Percentiles rank a stretch among this genome's conserved stretches.
These are phyloP conservation scores for Ceramica pisi DNA, from an alignment of 2,888 invertebrate species.

Conservation along the genomic window DNA sequence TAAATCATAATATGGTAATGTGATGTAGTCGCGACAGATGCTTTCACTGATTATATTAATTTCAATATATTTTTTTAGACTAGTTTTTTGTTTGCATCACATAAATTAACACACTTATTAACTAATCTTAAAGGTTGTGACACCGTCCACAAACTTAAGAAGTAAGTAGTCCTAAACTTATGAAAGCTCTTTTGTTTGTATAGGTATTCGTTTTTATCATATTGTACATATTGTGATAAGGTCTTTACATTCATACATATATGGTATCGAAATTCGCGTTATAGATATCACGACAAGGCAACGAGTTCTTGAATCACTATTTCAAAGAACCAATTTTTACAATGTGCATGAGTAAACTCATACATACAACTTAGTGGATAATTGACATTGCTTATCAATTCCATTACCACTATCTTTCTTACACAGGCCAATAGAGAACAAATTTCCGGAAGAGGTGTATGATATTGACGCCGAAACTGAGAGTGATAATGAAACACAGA, in stretches of 20 bases:
- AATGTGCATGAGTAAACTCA: conserved; percentile 29
- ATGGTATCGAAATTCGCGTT: conserved; percentile 13
- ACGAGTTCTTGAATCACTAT: conserved; percentile 33
- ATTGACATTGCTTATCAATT: conserved; percentile 47
- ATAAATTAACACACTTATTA: conserved; percentile 2
- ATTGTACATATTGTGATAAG: neutral
- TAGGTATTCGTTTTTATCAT: neutral
- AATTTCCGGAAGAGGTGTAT: conserved; percentile 94
- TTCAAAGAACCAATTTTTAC: conserved; percentile 45
- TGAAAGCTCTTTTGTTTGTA: conserved; percentile 23
- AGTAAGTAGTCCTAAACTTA: neutral
- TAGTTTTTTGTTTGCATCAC: conserved; percentile 18
- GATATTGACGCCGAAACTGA: conserved; percentile 97
- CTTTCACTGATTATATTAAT: conserved; percentile 53
- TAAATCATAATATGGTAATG: conserved; percentile 39
- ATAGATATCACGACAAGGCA: conserved; percentile 14
- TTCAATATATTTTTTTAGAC: conserved; percentile 5
- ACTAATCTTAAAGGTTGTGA: conserved; percentile 16
- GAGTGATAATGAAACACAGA: conserved; percentile 93
- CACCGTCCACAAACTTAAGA: neutral
- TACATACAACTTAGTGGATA: conserved; percentile 23
- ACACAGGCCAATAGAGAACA: conserved; percentile 81
- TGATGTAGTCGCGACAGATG: conserved; percentile 8
- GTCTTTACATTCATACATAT: neutral
- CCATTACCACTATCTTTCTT: conserved; percentile 54